Base-by-base conservation (phyloP, 1,140 invertebrate species). In the Andricus grossulariae region DNA sequence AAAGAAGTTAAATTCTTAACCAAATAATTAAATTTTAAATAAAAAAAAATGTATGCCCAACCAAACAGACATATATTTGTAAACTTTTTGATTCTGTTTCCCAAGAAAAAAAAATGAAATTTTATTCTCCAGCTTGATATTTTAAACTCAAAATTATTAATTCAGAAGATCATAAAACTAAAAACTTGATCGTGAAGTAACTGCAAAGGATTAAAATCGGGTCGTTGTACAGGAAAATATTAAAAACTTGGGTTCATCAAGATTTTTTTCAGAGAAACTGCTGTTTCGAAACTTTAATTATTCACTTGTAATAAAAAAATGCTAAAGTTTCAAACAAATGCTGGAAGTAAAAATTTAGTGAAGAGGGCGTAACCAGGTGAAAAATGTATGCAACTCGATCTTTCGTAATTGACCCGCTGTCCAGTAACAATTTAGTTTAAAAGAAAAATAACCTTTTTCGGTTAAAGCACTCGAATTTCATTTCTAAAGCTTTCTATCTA, bases 241-340 rank as follows among this genome's bases (percentile, higher is more conserved):
- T 32, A 60, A 60, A 57, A 60, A 60, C 12, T 55, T 19, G 54
- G 4, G 54, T 55, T 16, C 7, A 3, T 16, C 21, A 4, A 13
- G 39, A 66, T 39, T 66, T 66, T 8, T 19, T 55, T 55, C 32
- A 21, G 6, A 25, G 13, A 16, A 32, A 45, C 32, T 39, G 39
- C 57, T 66, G 16, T 0, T 66, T 39, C 2, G 15, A 66, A 66
- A 66, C 3, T 15, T 32, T 39, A 66, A 66, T 66, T 25, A 45
- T 39, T 66, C n/a, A 2, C 5, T 25, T 66, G 39, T 66, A 66
- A 66, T 66, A 39, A 66, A 66, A 66, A 16, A 39, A 66, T 32
- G 16, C n/a, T 66, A 25, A 39, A 66, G 60, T 66, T 66, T 32
- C 4, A n/a, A 66, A 66, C 60, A 45, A 66, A 66, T 39, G 60